phyloP scores from a whole-genome alignment of 2,888 invertebrate genomes.

The Apoda limacodes region DNA sequence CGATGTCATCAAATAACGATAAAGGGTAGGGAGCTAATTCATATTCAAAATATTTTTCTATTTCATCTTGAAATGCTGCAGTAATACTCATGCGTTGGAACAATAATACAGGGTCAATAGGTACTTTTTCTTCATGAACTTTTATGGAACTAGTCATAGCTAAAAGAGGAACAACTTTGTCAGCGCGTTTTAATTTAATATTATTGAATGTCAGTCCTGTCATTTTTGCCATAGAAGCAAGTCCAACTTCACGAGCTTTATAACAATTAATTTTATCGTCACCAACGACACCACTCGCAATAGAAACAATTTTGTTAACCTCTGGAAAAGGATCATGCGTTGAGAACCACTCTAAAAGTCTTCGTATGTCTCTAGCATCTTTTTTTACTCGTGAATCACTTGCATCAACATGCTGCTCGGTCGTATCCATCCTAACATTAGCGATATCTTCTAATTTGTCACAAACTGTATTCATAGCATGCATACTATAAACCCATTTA shows the following conservation, averaged over 20 bases:
- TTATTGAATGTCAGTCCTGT: slow-evolving; percentile 23
- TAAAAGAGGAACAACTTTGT: slow-evolving; percentile 31
- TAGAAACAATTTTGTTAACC: slow-evolving; percentile 18
- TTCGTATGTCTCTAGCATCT: slow-evolving; percentile 18
- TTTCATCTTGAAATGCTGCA: slow-evolving; percentile 20
- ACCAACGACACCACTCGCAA: slow-evolving; percentile 21
- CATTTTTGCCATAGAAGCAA: slow-evolving; percentile 25
- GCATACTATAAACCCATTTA: slow-evolving; percentile 33
- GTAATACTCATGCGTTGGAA: slow-evolving; percentile 30
- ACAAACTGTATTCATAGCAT: no score
- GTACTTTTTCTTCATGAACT: slow-evolving; percentile 28
- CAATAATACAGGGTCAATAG: slow-evolving; percentile 26
- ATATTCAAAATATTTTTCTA: no score
- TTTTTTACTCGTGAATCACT: slow-evolving; percentile 29
- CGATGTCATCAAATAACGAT: no score
- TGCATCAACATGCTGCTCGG: no score
- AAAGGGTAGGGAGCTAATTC: no score
- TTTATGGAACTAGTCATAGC: slow-evolving; percentile 26
- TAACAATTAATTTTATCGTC: slow-evolving; percentile 21
- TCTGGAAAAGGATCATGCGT: slow-evolving; percentile 28
- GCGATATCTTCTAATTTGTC: slow-evolving; percentile 27
- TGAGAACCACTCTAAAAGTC: slow-evolving; percentile 28
- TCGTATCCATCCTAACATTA: slow-evolving; percentile 28
- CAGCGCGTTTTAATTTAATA: slow-evolving; percentile 29
- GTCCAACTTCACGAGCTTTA: slow-evolving; percentile 26